Evolutionary conservation across 2,888 invertebrate species (phyloP).

Genomic region (Phanerotoma sp.): DNA sequence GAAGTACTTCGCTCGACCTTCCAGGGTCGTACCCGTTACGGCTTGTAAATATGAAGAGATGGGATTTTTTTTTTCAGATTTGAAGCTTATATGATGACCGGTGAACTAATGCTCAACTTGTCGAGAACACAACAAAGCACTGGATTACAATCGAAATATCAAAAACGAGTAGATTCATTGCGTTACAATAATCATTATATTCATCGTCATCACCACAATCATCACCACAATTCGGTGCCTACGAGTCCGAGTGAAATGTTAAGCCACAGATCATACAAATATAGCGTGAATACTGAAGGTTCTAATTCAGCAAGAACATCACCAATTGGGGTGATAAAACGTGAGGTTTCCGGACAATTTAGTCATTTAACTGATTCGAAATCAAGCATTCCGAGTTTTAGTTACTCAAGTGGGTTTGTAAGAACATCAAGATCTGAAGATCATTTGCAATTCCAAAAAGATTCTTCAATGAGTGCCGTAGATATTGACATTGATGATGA

Average conservation of each 20-base stretch:
- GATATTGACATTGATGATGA: constrained; percentile 92
- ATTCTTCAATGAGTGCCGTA: constrained; percentile 78
- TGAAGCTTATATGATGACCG: constrained; percentile 98
- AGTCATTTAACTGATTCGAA: constrained; percentile 32
- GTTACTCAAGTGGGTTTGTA: constrained; percentile 65
- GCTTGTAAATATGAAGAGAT: no score
- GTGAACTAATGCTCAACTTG: constrained; percentile 91
- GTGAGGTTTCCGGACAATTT: constrained; percentile 50
- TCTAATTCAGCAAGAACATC: constrained; percentile 62
- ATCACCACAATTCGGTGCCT: constrained; percentile 67
- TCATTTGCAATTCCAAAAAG: constrained; percentile 81
- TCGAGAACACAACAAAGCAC: constrained; percentile 76
- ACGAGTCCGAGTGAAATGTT: constrained; percentile 70
- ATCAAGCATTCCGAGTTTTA: constrained; percentile 40
- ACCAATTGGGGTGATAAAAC: constrained; percentile 61
- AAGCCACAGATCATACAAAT: constrained; percentile 60
- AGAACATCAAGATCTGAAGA: constrained; percentile 91
- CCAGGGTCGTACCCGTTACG: no score
- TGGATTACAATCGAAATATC: constrained; percentile 64
- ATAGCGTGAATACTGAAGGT: constrained; percentile 39
- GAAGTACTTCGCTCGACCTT: no score
- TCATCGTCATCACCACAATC: constrained; percentile 60
- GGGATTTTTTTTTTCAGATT: constrained; percentile 68
- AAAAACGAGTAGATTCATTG: constrained; percentile 62
- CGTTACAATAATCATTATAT: constrained; percentile 64